Percentiles rank a stretch among this genome's conserved stretches.
Conservation (phyloP, 1,140 invertebrate genomes). For the Megalopta genalis region DNA sequence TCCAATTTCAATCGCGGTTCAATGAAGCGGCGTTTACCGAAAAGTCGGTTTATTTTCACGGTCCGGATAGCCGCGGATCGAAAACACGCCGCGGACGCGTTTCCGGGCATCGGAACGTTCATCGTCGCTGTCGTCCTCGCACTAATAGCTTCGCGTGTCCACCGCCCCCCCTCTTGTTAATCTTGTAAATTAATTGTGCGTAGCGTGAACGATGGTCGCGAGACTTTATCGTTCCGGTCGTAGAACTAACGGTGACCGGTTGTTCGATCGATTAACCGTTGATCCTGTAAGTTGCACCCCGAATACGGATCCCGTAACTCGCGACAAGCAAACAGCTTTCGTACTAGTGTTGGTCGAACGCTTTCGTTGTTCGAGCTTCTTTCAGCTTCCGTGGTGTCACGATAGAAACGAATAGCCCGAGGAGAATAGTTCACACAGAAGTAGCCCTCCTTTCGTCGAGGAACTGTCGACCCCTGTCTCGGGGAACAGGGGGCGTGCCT, state of each 20-base stretch:
- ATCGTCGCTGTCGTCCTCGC: background rate
- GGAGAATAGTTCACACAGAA: background rate
- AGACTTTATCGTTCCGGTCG: background rate
- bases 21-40: too few species aligned
- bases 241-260: background rate
- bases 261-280: background rate
- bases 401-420: constrained; percentile 15
- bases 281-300: background rate
- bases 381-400: constrained; percentile 45
- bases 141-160: constrained; percentile 6
- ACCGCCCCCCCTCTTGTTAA: background rate
- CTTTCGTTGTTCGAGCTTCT: constrained; percentile 54
- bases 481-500: too few species aligned
- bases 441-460: too few species aligned
- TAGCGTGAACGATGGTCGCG: background rate
- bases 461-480: too few species aligned
- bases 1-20: too few species aligned
- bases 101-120: too few species aligned
- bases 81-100: too few species aligned
- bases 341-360: constrained; percentile 34
- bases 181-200: constrained; percentile 13
- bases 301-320: background rate
- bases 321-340: constrained; percentile 22
- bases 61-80: too few species aligned
- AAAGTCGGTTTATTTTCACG: too few species aligned